Evolutionary conservation across 2,113 vertebrate genomes (phyloP).

Genomic region (Cynopterus brachyotis): DNA sequence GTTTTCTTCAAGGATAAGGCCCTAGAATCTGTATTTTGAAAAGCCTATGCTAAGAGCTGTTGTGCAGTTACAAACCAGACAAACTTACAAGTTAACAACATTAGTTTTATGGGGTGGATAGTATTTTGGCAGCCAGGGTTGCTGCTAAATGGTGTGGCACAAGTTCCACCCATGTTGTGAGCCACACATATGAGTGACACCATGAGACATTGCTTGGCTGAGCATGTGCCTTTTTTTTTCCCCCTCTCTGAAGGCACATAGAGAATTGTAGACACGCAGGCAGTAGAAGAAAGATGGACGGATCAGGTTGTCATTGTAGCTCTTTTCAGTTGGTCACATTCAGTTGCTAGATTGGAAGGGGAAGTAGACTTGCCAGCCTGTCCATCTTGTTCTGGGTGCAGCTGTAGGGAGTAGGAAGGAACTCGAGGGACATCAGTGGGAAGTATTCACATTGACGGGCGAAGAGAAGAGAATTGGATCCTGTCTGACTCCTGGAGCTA

Average conservation of each 20-base stretch:
- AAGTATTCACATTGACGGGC: rapidly evolving
- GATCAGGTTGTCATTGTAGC: background rate
- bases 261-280: background rate
- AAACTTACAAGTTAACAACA: background rate
- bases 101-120: background rate
- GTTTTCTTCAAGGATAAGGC: background rate
- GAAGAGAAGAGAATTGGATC: background rate
- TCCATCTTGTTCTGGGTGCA: background rate
- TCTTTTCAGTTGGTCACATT: background rate
- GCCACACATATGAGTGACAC: background rate
- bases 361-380: background rate
- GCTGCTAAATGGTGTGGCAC: background rate
- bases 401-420: background rate
- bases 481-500: background rate
- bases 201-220: background rate
- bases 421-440: background rate
- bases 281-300: background rate
- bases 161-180: background rate
- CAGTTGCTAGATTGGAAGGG: background rate
- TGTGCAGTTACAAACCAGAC: background rate
- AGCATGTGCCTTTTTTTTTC: background rate
- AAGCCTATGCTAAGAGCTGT: background rate
- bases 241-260: background rate
- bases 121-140: background rate
- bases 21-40: background rate